These are phyloP conservation scores for Rhynchonema sp. DNA, from an alignment of 2,888 invertebrate genomes.

Conservation along the genomic window DNA sequence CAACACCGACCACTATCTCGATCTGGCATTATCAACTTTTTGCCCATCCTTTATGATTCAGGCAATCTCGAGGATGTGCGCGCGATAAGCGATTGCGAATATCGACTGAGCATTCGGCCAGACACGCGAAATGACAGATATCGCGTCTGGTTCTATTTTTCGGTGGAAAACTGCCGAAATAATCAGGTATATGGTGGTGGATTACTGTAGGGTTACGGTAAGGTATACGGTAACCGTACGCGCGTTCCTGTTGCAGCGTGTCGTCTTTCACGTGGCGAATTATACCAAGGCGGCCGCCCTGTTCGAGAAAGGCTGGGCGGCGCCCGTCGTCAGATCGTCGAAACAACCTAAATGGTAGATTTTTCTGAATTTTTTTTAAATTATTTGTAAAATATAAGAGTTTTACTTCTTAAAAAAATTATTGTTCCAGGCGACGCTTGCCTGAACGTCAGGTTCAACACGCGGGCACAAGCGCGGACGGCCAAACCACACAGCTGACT, in stretches of 20 bases:
- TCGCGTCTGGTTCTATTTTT: constrained; percentile 93
- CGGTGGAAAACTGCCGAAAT: constrained; percentile 76
- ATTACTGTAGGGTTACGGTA: too few relatives aligned
- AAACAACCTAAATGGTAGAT: constrained; percentile 71
- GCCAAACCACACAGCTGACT: too few relatives aligned
- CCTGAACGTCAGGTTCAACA: constrained; percentile 31
- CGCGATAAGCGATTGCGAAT: constrained; percentile 62
- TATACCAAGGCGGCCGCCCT: constrained; percentile 74
- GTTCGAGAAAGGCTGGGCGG: constrained; percentile 61
- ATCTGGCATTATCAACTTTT: too few relatives aligned
- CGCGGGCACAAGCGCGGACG: not conserved
- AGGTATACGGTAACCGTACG: too few relatives aligned
- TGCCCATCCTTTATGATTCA: too few relatives aligned
- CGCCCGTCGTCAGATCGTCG: constrained; percentile 76
- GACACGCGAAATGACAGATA: constrained; percentile 84
- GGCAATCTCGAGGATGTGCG: constrained; percentile 82
- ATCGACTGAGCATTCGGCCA: constrained; percentile 81
- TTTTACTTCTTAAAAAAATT: not conserved
- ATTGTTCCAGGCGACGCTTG: constrained; percentile 47
- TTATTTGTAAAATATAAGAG: not conserved
- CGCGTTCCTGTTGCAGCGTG: too few relatives aligned
- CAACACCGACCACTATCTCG: too few relatives aligned
- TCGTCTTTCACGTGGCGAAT: constrained; percentile 90
- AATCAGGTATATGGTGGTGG: too few relatives aligned
- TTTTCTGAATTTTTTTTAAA: not conserved